phyloP scores from a whole-genome alignment of 1,140 invertebrate species.

The Acromyrmex charruanus region DNA sequence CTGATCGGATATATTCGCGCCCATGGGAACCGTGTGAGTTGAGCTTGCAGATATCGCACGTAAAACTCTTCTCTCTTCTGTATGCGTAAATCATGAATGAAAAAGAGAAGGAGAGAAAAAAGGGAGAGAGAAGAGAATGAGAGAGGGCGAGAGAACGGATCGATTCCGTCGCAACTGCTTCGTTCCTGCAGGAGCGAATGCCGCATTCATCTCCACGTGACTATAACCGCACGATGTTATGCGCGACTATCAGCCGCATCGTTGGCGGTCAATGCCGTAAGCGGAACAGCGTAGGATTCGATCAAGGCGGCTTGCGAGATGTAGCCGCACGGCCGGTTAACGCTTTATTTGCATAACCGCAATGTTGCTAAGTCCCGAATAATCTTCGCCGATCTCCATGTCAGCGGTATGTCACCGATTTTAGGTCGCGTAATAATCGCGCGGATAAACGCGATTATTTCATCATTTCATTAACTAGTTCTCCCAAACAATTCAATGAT shows the following conservation, averaged over 20 bases:
- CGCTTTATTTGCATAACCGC: slow-evolving; percentile 61
- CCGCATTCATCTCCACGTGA: slow-evolving; percentile 70
- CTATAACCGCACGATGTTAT: slow-evolving; percentile 67
- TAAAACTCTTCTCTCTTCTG: too few relatives aligned
- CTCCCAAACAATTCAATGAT: not conserved
- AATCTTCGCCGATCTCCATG: slow-evolving; percentile 15
- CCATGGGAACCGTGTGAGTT: too few relatives aligned
- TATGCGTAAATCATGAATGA: slow-evolving; percentile 61
- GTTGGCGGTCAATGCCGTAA: slow-evolving; percentile 57
- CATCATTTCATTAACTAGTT: not conserved
- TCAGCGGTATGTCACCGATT: slow-evolving; percentile 20
- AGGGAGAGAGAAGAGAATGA: not conserved
- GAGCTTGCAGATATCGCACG: too few relatives aligned
- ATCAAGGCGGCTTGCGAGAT: slow-evolving; percentile 42
- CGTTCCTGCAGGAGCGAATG: slow-evolving; percentile 14
- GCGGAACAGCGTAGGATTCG: slow-evolving; percentile 49
- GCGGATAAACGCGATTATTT: slow-evolving; percentile 14
- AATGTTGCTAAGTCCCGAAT: slow-evolving; percentile 45
- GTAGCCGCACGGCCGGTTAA: slow-evolving; percentile 34
- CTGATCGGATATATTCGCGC: too few relatives aligned
- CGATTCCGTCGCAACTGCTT: slow-evolving; percentile 69
- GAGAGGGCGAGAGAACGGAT: slow-evolving; percentile 7
- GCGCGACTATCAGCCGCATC: slow-evolving; percentile 58
- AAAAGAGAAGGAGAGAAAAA: slow-evolving; percentile 5
- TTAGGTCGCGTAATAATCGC: slow-evolving; percentile 30